phyloP scores from a whole-genome alignment of 2,113 vertebrate genomes.

The Damaliscus lunatus region DNA sequence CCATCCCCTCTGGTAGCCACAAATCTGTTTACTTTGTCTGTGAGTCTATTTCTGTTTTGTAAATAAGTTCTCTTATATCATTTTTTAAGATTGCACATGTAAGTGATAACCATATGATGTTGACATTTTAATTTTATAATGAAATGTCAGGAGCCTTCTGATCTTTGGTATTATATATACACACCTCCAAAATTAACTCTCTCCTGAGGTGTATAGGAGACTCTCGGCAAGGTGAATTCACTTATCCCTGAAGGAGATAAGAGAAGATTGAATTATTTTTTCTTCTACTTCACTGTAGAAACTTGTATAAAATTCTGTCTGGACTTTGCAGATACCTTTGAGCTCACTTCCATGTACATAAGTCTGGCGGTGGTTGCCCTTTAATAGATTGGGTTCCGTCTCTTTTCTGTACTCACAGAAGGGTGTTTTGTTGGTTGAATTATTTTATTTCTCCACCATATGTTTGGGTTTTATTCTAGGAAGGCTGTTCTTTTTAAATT shows the following conservation, averaged over 20 bases:
- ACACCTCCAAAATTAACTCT: background rate
- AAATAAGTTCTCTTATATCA: background rate
- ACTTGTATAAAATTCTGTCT: background rate
- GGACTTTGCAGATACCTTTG: background rate
- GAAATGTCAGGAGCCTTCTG: background rate
- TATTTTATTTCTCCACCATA: slow-evolving; percentile 38
- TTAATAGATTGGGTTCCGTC: background rate
- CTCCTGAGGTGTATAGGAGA: background rate
- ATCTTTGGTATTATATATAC: background rate
- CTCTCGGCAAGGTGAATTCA: background rate
- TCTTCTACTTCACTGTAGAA: background rate
- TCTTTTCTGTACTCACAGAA: background rate
- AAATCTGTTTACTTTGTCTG: background rate
- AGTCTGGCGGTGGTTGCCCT: background rate
- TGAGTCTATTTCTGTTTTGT: background rate
- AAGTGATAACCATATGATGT: background rate
- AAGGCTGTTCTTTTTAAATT: slow-evolving; percentile 33
- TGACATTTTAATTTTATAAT: background rate
- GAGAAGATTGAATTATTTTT: background rate
- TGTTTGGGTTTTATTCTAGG: slow-evolving; percentile 35
- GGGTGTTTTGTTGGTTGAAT: background rate
- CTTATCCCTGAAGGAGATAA: background rate
- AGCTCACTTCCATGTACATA: background rate
- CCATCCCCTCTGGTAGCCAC: background rate
- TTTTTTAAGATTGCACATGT: background rate